phyloP scores from a whole-genome alignment of 2,888 invertebrate species.

The Drosophila melanosoma region DNA sequence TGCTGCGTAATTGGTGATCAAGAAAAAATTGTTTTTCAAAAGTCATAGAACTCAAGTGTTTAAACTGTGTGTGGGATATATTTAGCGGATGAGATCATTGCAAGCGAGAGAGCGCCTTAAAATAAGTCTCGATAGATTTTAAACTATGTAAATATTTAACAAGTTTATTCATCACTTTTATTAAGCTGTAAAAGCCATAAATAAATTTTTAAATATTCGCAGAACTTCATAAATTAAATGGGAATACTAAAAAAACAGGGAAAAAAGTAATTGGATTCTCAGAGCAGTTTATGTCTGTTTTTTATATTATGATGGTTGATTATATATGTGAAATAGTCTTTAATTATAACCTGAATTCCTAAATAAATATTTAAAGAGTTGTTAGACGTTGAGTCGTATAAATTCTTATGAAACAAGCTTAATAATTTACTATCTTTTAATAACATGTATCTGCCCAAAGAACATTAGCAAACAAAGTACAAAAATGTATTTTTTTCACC shows the following conservation, averaged over 20 bases:
- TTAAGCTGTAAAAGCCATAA: neutral
- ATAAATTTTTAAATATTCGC: neutral
- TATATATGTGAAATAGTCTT: neutral
- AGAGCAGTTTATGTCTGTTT: neutral
- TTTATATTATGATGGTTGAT: neutral
- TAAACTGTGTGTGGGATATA: slow-evolving; percentile 20
- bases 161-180: slow-evolving; percentile 18
- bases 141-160: slow-evolving; percentile 10
- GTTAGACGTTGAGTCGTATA: neutral
- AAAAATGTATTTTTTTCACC: neutral
- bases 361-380: neutral
- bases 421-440: slow-evolving; percentile 1
- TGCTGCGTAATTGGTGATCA: slow-evolving; percentile 46
- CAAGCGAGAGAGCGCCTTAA: neutral
- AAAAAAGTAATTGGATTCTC: neutral
- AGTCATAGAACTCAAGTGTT: slow-evolving; percentile 15
- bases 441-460: neutral
- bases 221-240: neutral
- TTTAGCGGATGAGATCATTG: slow-evolving; percentile 49
- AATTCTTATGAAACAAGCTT: neutral
- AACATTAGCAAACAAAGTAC: slow-evolving; percentile 2
- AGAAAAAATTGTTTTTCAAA: slow-evolving; percentile 17
- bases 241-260: neutral
- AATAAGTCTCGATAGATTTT: neutral
- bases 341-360: neutral